Evolutionary conservation across 1,140 invertebrate species (phyloP).

Genomic region (Diprion similis): DNA sequence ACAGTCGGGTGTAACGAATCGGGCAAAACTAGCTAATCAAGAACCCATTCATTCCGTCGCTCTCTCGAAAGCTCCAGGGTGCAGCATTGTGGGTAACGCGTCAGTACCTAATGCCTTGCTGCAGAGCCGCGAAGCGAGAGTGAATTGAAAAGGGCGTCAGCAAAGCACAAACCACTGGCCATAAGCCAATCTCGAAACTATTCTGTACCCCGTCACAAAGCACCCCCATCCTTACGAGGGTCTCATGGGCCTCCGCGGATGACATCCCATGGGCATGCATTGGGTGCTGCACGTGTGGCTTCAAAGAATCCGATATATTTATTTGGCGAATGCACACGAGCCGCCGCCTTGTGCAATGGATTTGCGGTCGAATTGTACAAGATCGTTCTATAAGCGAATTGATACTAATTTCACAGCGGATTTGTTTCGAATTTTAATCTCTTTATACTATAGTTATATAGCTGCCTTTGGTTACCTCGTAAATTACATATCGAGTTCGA

Average conservation of each 20-base stretch:
- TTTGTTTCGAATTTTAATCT: no score
- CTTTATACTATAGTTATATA: no score
- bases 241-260: slow-evolving; percentile 32
- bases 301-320: neutral
- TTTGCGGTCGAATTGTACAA: neutral
- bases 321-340: neutral
- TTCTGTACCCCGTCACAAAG: slow-evolving; percentile 37
- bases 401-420: neutral
- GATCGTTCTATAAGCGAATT: neutral
- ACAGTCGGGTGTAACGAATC: slow-evolving; percentile 35
- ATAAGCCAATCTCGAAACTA: slow-evolving; percentile 31
- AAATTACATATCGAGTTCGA: neutral
- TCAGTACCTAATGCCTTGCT: slow-evolving; percentile 47
- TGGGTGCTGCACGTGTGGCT: neutral
- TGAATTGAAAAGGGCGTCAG: slow-evolving; percentile 39
- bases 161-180: slow-evolving; percentile 33
- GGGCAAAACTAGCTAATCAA: slow-evolving; percentile 44
- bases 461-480: neutral
- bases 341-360: neutral
- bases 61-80: neutral
- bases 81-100: slow-evolving; percentile 35
- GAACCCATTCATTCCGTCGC: slow-evolving; percentile 37
- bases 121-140: slow-evolving; percentile 38
- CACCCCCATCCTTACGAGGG: slow-evolving; percentile 41
- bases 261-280: neutral